phyloP scores from a whole-genome alignment of 2,888 invertebrate genomes.

The Drosophila anceps region DNA sequence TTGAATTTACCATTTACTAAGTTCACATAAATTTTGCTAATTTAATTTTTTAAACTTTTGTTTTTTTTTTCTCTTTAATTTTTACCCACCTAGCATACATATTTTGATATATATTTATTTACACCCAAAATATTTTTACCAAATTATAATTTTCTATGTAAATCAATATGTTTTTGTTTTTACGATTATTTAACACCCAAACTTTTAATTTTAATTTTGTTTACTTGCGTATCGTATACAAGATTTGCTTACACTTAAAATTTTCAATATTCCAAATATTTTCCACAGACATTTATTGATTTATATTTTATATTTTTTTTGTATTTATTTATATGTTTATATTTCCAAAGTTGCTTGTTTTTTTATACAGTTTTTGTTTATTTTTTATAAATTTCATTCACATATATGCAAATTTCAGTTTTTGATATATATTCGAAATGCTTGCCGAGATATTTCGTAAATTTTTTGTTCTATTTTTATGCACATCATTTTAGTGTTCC shows the following conservation, averaged over 20 bases:
- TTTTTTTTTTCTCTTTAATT: conserved; percentile 24
- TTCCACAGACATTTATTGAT: conserved; percentile 49
- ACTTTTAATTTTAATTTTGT: conserved; percentile 44
- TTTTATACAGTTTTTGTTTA: conserved; percentile 9
- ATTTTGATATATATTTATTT: conserved; percentile 59
- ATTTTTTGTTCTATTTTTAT: conserved; percentile 24
- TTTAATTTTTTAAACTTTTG: conserved; percentile 57
- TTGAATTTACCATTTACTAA: conserved; percentile 78
- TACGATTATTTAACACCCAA: conserved; percentile 36
- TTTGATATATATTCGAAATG: conserved; percentile 51
- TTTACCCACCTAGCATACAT: conserved; percentile 75
- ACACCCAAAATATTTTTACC: conserved; percentile 65
- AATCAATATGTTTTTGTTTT: conserved; percentile 41
- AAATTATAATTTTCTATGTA: conserved; percentile 59
- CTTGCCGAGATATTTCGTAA: conserved; percentile 55
- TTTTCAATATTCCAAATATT: conserved; percentile 42
- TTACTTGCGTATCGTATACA: conserved; percentile 75
- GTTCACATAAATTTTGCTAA: conserved; percentile 79
- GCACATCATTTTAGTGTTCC: conserved; percentile 32
- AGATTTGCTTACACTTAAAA: conserved; percentile 51
- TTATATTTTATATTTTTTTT: conserved; percentile 5
- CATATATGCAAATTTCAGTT: conserved; percentile 29
- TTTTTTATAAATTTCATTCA: conserved; percentile 29
- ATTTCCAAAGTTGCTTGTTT: conserved; percentile 53
- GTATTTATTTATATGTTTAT: conserved; percentile 19